Base-by-base conservation (phyloP, 2,113 vertebrate species). In the Tor tambroides region DNA sequence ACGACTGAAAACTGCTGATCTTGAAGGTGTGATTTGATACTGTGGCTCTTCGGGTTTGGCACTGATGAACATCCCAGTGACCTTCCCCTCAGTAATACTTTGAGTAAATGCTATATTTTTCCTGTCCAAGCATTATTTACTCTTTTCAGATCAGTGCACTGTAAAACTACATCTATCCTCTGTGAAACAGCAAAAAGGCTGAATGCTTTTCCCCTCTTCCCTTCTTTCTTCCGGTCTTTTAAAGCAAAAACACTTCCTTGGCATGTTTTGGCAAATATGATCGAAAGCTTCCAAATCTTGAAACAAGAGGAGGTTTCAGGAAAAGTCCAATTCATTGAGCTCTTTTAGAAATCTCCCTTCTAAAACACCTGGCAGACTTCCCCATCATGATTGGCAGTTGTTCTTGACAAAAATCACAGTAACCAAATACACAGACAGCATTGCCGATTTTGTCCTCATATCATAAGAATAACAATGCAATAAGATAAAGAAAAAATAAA, bases 391-490 rank as follows among this genome's bases (percentile, higher is more conserved):
- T 87, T 94, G 94, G 94, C 94, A 95, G 94, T 94, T 94, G 93
- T 91, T 92, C 92, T 92, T 85, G 86, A 89, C 91, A 92, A 92
- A 92, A 92, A 90, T 94, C 92, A 93, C 93, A 92, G 91, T 93
- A 91, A 93, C 86, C 89, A 90, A 91, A 92, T 91, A 92, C 87
- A 91, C 84, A 91, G 71, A 93, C 86, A 92, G 91, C 87, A 93
- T 90, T 85, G 23, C 46, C 88, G 84, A 91, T 89, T 79, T 91
- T 89, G 91, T 93, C 90, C 85, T 90, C 88, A 75, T 41, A 91
- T 93, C 89, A 85, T 59, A 67, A 90, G 85, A 89, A 67, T 38
- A 78, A 43, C 43, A 76, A 71, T 83, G 63, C 81, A 51, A 51
- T 71, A 41, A 84, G 92, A 90, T 79, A 74, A 86, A 91, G 63